These are phyloP conservation scores for Athrips mouffetella DNA, from an alignment of 2,888 invertebrate species.

Conservation along the genomic window DNA sequence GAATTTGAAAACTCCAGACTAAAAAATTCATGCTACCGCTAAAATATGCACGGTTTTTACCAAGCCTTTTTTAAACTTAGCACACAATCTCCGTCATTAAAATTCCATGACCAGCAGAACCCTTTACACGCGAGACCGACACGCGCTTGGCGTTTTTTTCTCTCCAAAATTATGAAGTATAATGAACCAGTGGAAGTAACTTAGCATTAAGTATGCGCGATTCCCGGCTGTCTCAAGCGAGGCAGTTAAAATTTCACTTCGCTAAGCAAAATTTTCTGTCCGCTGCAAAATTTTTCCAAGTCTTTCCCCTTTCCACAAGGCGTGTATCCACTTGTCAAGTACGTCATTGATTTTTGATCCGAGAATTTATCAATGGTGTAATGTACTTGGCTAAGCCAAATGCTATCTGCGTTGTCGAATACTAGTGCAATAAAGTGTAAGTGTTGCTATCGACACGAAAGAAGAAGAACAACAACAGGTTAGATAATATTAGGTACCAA, in stretches of 20 bases:
- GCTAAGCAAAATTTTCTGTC: conserved; percentile 78
- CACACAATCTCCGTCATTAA: conserved; percentile 9
- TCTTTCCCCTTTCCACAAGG: neutral
- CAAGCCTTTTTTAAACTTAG: neutral
- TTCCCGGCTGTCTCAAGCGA: conserved; percentile 74
- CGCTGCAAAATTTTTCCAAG: conserved; percentile 74
- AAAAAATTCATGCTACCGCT: neutral
- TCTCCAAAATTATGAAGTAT: conserved; percentile 71
- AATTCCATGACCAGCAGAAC: conserved; percentile 2
- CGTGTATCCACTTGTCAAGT: too few species aligned
- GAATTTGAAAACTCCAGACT: neutral
- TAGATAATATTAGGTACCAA: too few species aligned
- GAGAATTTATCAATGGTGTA: too few species aligned
- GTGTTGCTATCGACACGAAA: too few species aligned
- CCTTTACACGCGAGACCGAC: neutral
- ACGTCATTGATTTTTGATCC: too few species aligned
- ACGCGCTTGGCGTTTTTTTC: conserved; percentile 41
- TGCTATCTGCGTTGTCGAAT: too few species aligned
- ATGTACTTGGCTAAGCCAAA: too few species aligned
- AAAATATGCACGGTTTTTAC: neutral
- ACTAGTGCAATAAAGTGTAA: too few species aligned
- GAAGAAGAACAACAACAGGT: too few species aligned
- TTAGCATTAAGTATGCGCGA: conserved; percentile 76
- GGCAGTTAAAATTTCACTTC: conserved; percentile 78
- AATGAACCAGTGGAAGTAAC: conserved; percentile 75